Base-by-base conservation (phyloP, 2,113 vertebrate genomes). In the Vulpes vulpes region DNA sequence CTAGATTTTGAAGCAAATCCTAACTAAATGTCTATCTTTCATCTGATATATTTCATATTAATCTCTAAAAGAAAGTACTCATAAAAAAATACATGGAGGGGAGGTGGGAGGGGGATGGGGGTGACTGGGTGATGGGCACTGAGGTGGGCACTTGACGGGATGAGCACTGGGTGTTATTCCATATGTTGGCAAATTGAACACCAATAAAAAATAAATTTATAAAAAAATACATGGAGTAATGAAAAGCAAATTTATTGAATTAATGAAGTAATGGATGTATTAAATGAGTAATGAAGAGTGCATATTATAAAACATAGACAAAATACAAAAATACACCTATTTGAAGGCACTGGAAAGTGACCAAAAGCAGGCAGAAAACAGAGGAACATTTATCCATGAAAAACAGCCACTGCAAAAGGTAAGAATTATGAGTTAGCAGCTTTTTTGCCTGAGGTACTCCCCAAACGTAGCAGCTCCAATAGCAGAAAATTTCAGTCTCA, bases 331-430 rank as follows among this genome's bases (percentile, higher is more conserved):
- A 64, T 19, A 25, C 12, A 53, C 90, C 67, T 55, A 74, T 82
- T 27, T 90, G 57, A 95, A 64, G 20, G 19, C 49, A 57, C 59
- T 67, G 57, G 32, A 83, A 83, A 65, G 32, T 90, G 8, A 90
- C 49, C 79, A 95, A 95, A 90, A 83, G 78, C n/a, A 84, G 17
- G 25, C 17, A 89, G 78, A 73, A 94, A 89, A 82, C 14, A 93
- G 22, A 83, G 38, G 19, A 65, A 81, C 22, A 49, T 57, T 65
- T 83, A 65, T 64, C 16, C 49, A 57, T 57, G 80, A 84, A 62
- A 73, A 84, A 25, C 11, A 65, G 49, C 49, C 90, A 84, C 14
- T 35, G 59, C 35, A 84, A 84, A 95, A 22, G 81, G 25, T 64
- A 64, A 85, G 23, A 76, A 74, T 62, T 93, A 62, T 22, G 8